phyloP scores from a whole-genome alignment of 2,888 invertebrate genomes.

The Rhogogaster chlorosoma region DNA sequence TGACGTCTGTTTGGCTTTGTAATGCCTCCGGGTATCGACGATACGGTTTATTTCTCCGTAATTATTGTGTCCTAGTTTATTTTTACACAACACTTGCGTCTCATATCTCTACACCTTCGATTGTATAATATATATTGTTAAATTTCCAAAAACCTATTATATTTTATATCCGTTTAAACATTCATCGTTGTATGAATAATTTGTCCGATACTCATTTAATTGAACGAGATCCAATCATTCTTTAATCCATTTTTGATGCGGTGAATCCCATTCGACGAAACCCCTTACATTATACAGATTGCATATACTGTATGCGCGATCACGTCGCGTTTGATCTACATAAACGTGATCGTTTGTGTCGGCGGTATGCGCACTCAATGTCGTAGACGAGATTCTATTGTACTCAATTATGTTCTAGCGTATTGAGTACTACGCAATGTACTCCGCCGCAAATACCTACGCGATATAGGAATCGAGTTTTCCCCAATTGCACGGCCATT shows the following conservation, averaged over 20 bases:
- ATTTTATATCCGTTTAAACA: not conserved
- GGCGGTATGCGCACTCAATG: not conserved
- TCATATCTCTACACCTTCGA: not conserved
- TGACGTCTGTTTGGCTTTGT: conserved; percentile 18
- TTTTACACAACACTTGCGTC: not conserved
- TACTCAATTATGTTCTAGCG: not conserved
- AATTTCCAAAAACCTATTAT: not conserved
- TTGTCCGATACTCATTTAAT: not conserved
- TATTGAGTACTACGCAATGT: not conserved
- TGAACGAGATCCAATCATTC: not conserved
- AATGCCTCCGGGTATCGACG: not conserved
- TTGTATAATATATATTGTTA: not conserved
- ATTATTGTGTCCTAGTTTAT: not conserved
- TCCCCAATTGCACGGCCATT: not conserved
- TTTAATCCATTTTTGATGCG: not conserved
- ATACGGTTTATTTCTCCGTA: not conserved
- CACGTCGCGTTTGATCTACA: conserved; percentile 17
- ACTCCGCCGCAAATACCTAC: not conserved
- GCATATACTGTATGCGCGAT: not conserved
- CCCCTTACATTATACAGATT: not conserved
- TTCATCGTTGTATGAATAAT: not conserved
- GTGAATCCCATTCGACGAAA: not conserved
- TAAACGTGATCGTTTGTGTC: conserved; percentile 30
- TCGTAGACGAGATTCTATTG: conserved; percentile 23
- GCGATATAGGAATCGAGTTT: not conserved